Base-by-base conservation (phyloP, 2,888 invertebrate species). In the Parochlus steinenii region DNA sequence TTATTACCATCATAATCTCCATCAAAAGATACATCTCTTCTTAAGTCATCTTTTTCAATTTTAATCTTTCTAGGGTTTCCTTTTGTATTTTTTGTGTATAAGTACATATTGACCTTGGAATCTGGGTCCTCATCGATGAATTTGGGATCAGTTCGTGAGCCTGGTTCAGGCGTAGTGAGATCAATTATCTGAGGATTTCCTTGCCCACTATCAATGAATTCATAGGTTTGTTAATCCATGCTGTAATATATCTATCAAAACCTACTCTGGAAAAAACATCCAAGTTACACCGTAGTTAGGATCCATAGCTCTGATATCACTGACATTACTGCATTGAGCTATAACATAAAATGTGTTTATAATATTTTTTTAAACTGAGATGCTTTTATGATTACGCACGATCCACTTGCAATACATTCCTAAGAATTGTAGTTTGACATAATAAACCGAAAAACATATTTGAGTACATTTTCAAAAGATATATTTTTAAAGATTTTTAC, bases 251-350 rank as follows among this genome's bases (percentile, higher is more conserved):
- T n/a, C n/a, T n/a, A n/a, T n/a, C n/a, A n/a, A n/a, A n/a, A n/a
- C n/a, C n/a, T n/a, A n/a, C n/a, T 59, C 55, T 12, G 60, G 54
- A 55, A 58, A 58, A 38, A 57, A 58, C 30, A 58, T 52, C 58
- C 58, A 58, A 5, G 59, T 57, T 37, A 47, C 49, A 26, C 54
- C 57, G 43, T 58, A 59, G 36, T 56, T 52, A 38, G 27, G 34
- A 16, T 34, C 34, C 14, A 25, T 16, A 4, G 10, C 5, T 7
- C 28, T 10, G 12, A 34, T 28, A 19, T 34, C 34, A 8, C 20
- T 3, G 3, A 34, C 15, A 10, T 34, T 25, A 10, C n/a, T n/a
- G 12, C 34, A 26, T n/a, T 34, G 7, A 15, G 34, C 34, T 34
- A 2, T 6, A 28, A 33, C 4, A 18, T 18, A 11, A 26, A 26